Conservation (phyloP, 2,888 invertebrate species). For the Scrobipalpa costella region DNA sequence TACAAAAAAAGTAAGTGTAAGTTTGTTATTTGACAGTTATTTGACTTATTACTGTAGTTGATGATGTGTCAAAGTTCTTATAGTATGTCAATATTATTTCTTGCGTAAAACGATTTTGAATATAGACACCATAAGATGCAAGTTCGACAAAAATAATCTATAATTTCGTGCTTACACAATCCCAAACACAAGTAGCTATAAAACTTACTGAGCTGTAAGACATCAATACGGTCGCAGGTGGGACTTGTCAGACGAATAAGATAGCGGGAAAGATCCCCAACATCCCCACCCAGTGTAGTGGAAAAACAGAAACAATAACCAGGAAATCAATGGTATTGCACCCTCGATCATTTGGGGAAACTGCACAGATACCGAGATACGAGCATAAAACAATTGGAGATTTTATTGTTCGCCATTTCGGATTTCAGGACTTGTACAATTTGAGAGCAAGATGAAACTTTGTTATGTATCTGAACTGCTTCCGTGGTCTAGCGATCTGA, state of each 20-base stretch:
- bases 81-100: too few species aligned
- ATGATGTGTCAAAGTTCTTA: too few species aligned
- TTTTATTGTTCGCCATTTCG: not conserved
- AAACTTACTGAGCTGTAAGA: constrained; percentile 12
- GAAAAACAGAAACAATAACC: constrained; percentile 30
- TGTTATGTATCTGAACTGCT: too few species aligned
- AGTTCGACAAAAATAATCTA: too few species aligned
- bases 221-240: constrained; percentile 25
- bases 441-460: not conserved
- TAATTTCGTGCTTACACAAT: too few species aligned
- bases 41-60: too few species aligned
- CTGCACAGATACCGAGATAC: not conserved
- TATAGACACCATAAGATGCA: too few species aligned
- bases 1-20: too few species aligned
- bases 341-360: constrained; percentile 20
- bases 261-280: constrained; percentile 18
- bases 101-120: too few species aligned
- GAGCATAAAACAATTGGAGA: not conserved
- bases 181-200: constrained; percentile 10
- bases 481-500: too few species aligned
- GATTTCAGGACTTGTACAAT: not conserved
- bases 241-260: constrained; percentile 24
- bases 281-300: constrained; percentile 6
- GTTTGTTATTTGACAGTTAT: too few species aligned
- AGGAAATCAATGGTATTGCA: constrained; percentile 27